Base-by-base conservation (phyloP, 2,113 vertebrate genomes). In the Galbula dea region DNA sequence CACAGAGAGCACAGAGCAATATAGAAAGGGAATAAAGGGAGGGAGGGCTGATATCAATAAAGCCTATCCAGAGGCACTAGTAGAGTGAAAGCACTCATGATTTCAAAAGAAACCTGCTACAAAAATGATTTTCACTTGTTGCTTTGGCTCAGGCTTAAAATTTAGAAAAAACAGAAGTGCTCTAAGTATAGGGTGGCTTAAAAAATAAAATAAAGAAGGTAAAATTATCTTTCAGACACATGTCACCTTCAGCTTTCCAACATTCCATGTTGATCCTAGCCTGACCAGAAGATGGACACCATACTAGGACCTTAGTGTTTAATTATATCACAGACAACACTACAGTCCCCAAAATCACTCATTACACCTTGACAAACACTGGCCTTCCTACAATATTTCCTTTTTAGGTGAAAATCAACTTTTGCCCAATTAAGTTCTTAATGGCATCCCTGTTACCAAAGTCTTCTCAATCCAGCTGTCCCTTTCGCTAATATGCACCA, bases 1-100 rank as follows among this genome's bases (percentile, higher is more conserved):
- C 79, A 86, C 55, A 87, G 83, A 85, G 85, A 95, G 73, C 76
- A 95, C 72, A 89, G 81, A 93, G 73, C 83, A 95, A 94, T 95
- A 96, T 34, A 94, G 77, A 90, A 91, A 81, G 27, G 37, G 81
- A 93, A 83, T 92, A 86, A 96, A 92, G 59, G 73, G 75, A 94
- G 65, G 88, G 62, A 92, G 77, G 86, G 78, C 49, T 83, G 71
- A 41, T 87, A 94, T 79, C 90, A 96, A 86, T 94, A 95, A 92
- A 95, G 83, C 39, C 57, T 94, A 88, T 93, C 91, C 72, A 88
- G 88, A 93, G 87, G 85, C 90, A 93, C 58, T 21, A 26, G 48
- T 88, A 27, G 57, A 82, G 81, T 45, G 15, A 48, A 83, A 90
- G 39, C 55, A 80, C 54, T 93, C 61, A 30, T 11, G 37, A 77